These are phyloP conservation scores for Myotis pilosus DNA, from an alignment of 2,797 vertebrate genomes.

Conservation along the genomic window DNA sequence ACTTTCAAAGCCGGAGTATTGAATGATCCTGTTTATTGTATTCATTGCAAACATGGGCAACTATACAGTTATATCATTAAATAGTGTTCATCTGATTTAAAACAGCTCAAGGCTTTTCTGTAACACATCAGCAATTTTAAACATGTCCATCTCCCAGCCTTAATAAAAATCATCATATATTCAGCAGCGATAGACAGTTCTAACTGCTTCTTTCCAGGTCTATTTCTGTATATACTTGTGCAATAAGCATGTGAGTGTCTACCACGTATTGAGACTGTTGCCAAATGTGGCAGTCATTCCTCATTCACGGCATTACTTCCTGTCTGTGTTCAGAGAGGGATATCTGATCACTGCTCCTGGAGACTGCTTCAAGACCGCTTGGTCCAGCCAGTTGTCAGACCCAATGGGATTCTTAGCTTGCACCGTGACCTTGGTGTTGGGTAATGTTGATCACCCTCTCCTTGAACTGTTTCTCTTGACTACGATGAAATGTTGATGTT, in stretches of 20 bases:
- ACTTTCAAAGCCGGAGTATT: not conserved
- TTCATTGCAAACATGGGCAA: not conserved
- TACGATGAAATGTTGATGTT: not conserved
- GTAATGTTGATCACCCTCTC: too few relatives aligned
- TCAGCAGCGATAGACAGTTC: not conserved
- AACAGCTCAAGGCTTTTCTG: not conserved
- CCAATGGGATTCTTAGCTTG: not conserved
- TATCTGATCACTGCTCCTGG: not conserved
- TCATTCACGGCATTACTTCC: not conserved
- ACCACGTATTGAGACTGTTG: not conserved
- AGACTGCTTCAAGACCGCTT: not conserved
- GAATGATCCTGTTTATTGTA: not conserved
- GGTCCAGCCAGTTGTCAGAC: not conserved
- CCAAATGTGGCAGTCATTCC: not conserved
- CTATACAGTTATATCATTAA: not conserved
- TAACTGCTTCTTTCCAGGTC: not conserved
- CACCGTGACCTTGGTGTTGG: accelerated
- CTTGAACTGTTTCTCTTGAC: not conserved
- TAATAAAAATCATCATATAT: not conserved
- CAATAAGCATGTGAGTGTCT: not conserved
- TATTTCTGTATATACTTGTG: not conserved
- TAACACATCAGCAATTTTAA: not conserved
- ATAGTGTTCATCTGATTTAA: not conserved
- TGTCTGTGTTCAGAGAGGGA: not conserved
- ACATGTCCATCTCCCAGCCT: not conserved